phyloP scores from a whole-genome alignment of 2,888 invertebrate species.

The Adela reaumurella region DNA sequence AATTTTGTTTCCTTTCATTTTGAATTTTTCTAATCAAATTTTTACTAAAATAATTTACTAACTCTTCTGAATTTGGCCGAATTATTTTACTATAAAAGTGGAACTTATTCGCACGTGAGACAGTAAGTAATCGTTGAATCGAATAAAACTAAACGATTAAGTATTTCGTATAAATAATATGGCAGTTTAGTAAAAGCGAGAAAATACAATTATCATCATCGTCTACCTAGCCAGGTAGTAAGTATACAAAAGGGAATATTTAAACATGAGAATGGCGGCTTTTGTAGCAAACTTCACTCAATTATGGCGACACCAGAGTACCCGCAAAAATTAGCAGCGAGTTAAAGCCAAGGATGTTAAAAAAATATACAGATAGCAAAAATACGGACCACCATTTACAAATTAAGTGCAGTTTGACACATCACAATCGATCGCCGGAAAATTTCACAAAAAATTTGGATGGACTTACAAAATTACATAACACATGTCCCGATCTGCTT shows the following conservation, averaged over 20 bases:
- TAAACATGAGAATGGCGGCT: constrained; percentile 19
- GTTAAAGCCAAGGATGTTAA: constrained; percentile 21
- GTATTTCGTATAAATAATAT: neutral
- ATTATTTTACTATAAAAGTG: too few relatives aligned
- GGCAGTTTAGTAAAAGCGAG: neutral
- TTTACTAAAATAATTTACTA: too few relatives aligned
- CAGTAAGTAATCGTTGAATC: too few relatives aligned
- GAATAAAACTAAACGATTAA: too few relatives aligned
- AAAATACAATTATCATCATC: neutral
- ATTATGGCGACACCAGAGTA: constrained; percentile 17
- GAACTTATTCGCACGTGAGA: too few relatives aligned
- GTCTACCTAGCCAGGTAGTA: neutral
- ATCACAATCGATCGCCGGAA: constrained; percentile 21
- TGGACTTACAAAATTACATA: constrained; percentile 49
- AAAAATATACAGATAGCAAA: constrained; percentile 19
- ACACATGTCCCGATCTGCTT: constrained; percentile 51
- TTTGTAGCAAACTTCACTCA: constrained; percentile 55
- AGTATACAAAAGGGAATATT: too few relatives aligned
- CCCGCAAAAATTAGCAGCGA: constrained; percentile 24
- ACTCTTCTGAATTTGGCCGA: too few relatives aligned
- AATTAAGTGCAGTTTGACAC: constrained; percentile 56
- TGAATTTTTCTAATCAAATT: too few relatives aligned
- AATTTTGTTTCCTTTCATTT: too few relatives aligned
- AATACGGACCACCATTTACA: constrained; percentile 43
- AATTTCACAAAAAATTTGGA: constrained; percentile 25